These are phyloP conservation scores for Chloroceryle inda DNA, from an alignment of 2,797 vertebrate genomes.

Conservation along the genomic window DNA sequence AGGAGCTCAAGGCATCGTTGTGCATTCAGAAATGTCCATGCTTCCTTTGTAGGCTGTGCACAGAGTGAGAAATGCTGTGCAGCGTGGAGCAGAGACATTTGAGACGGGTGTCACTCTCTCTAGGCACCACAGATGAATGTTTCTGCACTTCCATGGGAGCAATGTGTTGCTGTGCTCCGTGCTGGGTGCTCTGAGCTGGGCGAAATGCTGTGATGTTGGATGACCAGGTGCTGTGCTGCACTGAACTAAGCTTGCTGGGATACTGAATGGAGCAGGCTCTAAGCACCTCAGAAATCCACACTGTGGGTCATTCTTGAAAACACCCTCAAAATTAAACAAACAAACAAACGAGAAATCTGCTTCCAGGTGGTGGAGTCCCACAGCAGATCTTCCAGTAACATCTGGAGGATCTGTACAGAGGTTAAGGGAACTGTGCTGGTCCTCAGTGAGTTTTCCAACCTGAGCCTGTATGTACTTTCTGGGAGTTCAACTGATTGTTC, in stretches of 20 bases:
- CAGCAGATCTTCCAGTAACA: neutral
- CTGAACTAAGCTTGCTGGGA: neutral
- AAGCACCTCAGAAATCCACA: neutral
- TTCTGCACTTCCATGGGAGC: fast-evolving
- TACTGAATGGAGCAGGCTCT: neutral
- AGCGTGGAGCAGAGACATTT: fast-evolving
- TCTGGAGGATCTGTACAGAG: neutral
- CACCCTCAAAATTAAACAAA: neutral
- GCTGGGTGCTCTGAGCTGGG: neutral
- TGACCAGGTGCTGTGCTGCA: neutral
- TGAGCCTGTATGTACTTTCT: neutral
- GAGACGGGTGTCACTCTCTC: neutral
- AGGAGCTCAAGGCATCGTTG: fast-evolving
- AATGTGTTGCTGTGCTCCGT: fast-evolving
- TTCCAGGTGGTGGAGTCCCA: neutral
- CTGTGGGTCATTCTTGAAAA: neutral
- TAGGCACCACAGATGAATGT: neutral
- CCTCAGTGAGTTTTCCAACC: neutral
- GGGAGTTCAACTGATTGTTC: neutral
- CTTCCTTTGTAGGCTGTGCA: neutral
- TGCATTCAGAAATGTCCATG: fast-evolving
- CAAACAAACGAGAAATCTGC: neutral
- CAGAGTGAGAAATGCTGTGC: neutral
- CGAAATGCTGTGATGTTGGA: fast-evolving
- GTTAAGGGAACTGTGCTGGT: neutral